phyloP scores from a whole-genome alignment of 64 coral and sea anemone genomes.

The Stichodactyla helianthus region DNA sequence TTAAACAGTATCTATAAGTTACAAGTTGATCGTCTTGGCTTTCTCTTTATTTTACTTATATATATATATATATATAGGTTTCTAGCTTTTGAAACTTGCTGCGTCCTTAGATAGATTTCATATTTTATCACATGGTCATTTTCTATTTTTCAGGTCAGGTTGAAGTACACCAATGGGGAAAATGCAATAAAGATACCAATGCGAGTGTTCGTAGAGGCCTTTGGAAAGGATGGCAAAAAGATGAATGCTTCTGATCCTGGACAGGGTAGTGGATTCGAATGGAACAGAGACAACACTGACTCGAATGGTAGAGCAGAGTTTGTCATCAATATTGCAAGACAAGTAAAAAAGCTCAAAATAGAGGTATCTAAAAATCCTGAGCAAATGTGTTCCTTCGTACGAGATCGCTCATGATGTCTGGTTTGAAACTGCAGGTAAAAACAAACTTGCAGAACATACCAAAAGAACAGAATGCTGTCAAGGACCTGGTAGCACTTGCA shows the following conservation, averaged over 20 bases:
- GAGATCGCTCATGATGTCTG: not conserved
- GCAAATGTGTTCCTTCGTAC: not conserved
- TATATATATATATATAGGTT: too few species aligned
- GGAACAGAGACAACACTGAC: not conserved
- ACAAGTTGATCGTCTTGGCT: too few species aligned
- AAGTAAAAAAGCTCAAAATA: not conserved
- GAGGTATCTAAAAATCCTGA: not conserved
- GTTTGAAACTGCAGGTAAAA: not conserved
- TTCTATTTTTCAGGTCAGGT: not conserved
- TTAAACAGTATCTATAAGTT: too few species aligned
- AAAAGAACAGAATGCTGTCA: slow-evolving; percentile 2
- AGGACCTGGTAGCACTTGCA: not conserved
- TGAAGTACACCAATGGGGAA: not conserved
- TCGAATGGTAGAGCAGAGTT: not conserved
- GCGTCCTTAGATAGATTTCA: too few species aligned
- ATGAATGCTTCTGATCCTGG: not conserved
- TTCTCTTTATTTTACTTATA: too few species aligned
- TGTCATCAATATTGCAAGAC: not conserved
- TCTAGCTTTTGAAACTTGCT: too few species aligned
- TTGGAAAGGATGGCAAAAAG: not conserved
- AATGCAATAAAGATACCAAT: not conserved
- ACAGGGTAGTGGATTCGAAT: not conserved
- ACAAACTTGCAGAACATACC: not conserved
- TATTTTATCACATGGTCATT: not conserved
- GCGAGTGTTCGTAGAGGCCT: not conserved